phyloP scores from a whole-genome alignment of 2,113 vertebrate genomes.

The Acrocephalus kingi region DNA sequence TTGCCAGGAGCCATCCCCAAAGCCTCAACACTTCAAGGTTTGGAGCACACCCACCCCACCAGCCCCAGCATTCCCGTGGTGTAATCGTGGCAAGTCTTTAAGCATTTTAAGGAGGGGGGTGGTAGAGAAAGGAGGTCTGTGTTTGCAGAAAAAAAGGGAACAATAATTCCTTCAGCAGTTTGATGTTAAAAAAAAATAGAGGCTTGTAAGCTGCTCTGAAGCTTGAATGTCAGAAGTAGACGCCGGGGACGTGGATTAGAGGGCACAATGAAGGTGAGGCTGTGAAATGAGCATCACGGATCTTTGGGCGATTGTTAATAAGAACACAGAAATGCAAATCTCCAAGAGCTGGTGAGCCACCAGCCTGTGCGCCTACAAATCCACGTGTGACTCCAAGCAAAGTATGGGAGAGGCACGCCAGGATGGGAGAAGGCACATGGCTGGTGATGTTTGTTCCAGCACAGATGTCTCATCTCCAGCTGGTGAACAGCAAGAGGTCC shows the following conservation, averaged over 20 bases:
- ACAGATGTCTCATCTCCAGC: not conserved
- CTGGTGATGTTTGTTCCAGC: not conserved
- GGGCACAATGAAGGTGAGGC: conserved; percentile 60
- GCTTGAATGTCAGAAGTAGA: conserved; percentile 53
- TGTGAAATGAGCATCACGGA: conserved; percentile 41
- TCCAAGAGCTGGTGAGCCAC: not conserved
- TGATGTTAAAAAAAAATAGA: conserved; percentile 31
- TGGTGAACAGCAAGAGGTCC: not conserved
- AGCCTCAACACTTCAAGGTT: not conserved
- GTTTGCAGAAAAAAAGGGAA: not conserved
- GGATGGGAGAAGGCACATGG: rapidly evolving
- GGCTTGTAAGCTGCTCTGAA: conserved; percentile 59
- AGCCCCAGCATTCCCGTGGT: not conserved
- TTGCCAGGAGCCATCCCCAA: not conserved
- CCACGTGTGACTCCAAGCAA: not conserved
- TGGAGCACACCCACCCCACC: not conserved
- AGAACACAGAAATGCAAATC: conserved; percentile 55
- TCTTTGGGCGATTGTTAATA: conserved; percentile 36
- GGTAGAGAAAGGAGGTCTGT: not conserved
- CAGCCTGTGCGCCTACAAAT: not conserved
- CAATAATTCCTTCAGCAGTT: not conserved
- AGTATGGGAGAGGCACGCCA: not conserved
- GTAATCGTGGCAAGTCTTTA: not conserved
- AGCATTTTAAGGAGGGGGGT: not conserved
- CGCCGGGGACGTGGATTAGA: conserved; percentile 33